Percentiles rank a stretch among this genome's conserved stretches.
Conservation (phyloP, 2,113 vertebrate species). For the Lycaon pictus region DNA sequence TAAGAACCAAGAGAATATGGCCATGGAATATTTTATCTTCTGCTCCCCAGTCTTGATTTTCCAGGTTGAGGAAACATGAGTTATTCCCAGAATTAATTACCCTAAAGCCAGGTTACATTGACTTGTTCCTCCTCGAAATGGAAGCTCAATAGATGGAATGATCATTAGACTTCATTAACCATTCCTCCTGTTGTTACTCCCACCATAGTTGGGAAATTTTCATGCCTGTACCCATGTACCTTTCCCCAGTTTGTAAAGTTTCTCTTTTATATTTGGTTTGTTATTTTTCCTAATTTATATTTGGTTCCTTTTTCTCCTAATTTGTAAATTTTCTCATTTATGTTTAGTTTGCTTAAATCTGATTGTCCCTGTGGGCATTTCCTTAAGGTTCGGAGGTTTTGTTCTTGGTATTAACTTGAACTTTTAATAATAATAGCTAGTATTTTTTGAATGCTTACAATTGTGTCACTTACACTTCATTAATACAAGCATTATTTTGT, state of each 20-base stretch:
- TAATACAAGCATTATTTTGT: background rate
- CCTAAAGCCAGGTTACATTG: background rate
- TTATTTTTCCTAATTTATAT: background rate
- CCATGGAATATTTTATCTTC: background rate
- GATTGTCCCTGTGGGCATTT: background rate
- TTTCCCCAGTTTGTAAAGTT: background rate
- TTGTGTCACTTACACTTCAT: background rate
- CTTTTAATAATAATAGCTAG: background rate
- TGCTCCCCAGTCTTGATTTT: background rate
- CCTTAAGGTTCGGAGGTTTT: slow-evolving; percentile 11
- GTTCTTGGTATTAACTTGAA: slow-evolving; percentile 3
- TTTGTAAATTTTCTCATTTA: background rate
- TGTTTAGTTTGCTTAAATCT: slow-evolving; percentile 20
- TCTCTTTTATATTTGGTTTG: background rate
- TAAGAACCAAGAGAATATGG: background rate
- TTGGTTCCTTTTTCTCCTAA: background rate
- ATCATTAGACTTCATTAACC: background rate
- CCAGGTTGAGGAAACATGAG: background rate
- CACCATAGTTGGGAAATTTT: background rate
- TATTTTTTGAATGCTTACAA: slow-evolving; percentile 42
- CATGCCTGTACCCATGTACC: background rate
- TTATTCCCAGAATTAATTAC: background rate
- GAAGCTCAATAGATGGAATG: background rate
- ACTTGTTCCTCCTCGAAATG: background rate
- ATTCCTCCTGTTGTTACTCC: background rate